A percentile compares a stretch with the other conserved stretches of the same genome.
Conservation (phyloP, 64 coral and sea anemone genomes). For the Montipora foliosa region DNA sequence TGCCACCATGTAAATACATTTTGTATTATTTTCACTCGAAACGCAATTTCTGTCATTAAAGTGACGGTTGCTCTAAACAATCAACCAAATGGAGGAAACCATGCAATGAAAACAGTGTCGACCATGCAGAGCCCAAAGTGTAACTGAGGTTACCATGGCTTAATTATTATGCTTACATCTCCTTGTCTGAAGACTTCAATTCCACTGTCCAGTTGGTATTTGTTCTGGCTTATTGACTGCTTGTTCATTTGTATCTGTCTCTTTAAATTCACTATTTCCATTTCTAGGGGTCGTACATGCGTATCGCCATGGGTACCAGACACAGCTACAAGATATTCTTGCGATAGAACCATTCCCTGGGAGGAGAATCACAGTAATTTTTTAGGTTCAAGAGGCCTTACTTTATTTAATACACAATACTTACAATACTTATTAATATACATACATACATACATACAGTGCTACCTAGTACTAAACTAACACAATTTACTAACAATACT, state of each 20-base stretch:
- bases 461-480: too few species aligned
- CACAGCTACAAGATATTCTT: constrained; percentile 83
- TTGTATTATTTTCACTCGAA: too few species aligned
- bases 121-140: not conserved
- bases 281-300: constrained; percentile 85
- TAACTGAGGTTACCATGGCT: not conserved
- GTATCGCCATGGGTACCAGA: constrained; percentile 81
- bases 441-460: too few species aligned
- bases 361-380: not conserved
- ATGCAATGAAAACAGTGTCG: too few species aligned
- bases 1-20: too few species aligned
- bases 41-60: too few species aligned
- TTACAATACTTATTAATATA: too few species aligned
- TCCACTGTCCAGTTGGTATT: constrained; percentile 83
- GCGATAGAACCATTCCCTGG: constrained; percentile 93
- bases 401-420: too few species aligned
- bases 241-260: constrained; percentile 96
- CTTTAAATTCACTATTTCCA: constrained; percentile 93
- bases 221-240: constrained; percentile 88
- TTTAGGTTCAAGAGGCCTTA: too few species aligned
- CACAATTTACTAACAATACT: too few species aligned
- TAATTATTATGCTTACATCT: constrained; percentile 77
- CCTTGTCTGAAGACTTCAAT: constrained; percentile 80
- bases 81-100: too few species aligned
- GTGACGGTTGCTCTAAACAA: too few species aligned